Base-by-base conservation (phyloP, 2,888 invertebrate species). In the Drosophila pegasa region DNA sequence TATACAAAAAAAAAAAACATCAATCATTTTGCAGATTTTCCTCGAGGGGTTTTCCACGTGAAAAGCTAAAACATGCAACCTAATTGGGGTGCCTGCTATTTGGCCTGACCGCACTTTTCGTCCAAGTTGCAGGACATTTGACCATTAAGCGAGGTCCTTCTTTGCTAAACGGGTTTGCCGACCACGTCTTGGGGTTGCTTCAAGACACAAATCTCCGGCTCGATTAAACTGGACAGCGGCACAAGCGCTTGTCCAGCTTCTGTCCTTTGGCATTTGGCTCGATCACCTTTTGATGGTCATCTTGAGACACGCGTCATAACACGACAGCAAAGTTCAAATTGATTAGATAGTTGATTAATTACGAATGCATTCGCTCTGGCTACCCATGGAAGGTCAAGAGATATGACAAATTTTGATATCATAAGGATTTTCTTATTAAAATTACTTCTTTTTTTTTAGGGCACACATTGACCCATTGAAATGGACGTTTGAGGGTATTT, bases 11-110 rank as follows among this genome's bases (percentile, higher is more conserved):
- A 40, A 31, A 87, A 72, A 43, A 35, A 62, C 47, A 83, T 83
- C 88, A 83, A 83, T 83, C 83, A 83, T 79, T 77, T 73, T 56
- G 40, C 38, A 52, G 59, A 51, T 71, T 82, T 79, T 69, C 59
- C 67, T 48, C n/a, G 33, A 14, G 52, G 61, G 50, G 45, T 37
- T 78, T 75, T 67, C 20, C 29, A 40, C 50, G 27, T 27, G 35
- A 20, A 65, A 79, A 81, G 59, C 67, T 62, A 67, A 67, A 75
- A 51, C 45, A 59, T 50, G 57, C 64, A 59, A 57, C 69, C 83
- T 83, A 84, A 84, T 84, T 84, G 83, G 84, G 87, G 88, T 88
- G 70, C 58, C 62, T 72, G 86, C 29, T 88, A 83, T 83, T 88
- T 83, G 77, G 51, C 80, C 61, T 50, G 65, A 64, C 59, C 65